Base-by-base conservation (phyloP, 2,888 invertebrate genomes). In the Xestobium rufovillosum region DNA sequence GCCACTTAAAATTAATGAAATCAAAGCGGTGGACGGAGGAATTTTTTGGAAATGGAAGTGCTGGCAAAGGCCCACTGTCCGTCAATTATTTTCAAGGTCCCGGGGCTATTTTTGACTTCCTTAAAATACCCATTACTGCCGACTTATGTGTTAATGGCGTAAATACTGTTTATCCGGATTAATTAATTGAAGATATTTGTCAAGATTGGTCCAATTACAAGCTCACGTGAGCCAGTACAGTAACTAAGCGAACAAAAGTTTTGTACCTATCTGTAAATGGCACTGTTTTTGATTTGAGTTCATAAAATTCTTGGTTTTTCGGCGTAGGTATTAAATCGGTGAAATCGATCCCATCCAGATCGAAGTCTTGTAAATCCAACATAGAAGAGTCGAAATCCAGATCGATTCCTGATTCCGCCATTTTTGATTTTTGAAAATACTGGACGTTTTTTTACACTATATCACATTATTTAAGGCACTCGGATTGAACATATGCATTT, bases 371-470 rank as follows among this genome's bases (percentile, higher is more conserved):
- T 36, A 64, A 66, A 31, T 66, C 62, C 34, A 72, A 66, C 42
- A 75, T 71, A 42, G 69, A 66, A 46, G 78, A 66, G 61, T 78
- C 78, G 55, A 76, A 78, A 43, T 75, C 76, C 59, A 78, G 67
- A 61, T 78, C 78, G 47, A 78, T 74, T 16, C 78, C 78, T 27
- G 77, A 77, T 55, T 78, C 78, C 37, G 71, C 68, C 71, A 71
- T 72, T 34, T 43, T 62, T 42, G 16, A n/a, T n/a, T n/a, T n/a
- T n/a, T n/a, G n/a, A n/a, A n/a, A n/a, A n/a, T n/a, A n/a, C n/a
- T n/a, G n/a, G n/a, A n/a, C n/a, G 27, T 6, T 4, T 27, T 11
- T 12, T 30, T 30, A 4, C 4, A 30, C 14, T 19, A 37, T 23
- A 13, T 11, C 13, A n/a, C n/a, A n/a, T n/a, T n/a, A n/a, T n/a